Base-by-base conservation (phyloP, 2,113 vertebrate genomes). In the Sceloporus tristichus region DNA sequence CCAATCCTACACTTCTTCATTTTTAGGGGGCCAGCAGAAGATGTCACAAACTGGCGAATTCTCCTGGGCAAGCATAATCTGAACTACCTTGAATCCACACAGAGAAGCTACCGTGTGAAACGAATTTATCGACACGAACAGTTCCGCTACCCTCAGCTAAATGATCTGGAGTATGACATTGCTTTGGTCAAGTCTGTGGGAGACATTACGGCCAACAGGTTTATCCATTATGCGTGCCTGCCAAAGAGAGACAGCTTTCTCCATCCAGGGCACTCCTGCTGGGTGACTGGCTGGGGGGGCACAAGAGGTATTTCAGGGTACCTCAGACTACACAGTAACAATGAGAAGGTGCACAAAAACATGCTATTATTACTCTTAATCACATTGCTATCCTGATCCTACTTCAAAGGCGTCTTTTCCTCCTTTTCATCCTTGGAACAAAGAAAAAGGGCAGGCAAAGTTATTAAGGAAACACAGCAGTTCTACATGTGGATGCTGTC, bases 21-120 rank as follows among this genome's bases (percentile, higher is more conserved):
- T 77, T 86, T 83, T 92, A 97, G 97, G 76, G 96, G 94, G 0
- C 95, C 98, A 85, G 96, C 95, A 1, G 97, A 97, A 95, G 96
- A 97, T 62, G 88, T 94, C 74, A 91, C 93, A 38, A 96, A 95
- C 90, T 97, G 96, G 96, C 90, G 94, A 87, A 97, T 97, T 48
- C 96, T 98, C 27, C 90, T 97, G 90, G 97, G 97, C 83, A 98
- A 97, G 89, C 97, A 97, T 91, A 93, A 95, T 88, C 94, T 98
- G 85, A 97, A 93, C 89, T 93, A 92, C 53, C 94, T 90, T 0
- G 97, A 98, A 93, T 93, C 62, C 1, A 93, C 94, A 1, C 96
- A 97, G 92, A 95, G 94, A 87, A 81, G 89, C 40, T 95, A 97
- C 79, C 56, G 59, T 0, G 92, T 97, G 70, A 96, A 96, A 87